A percentile compares a stretch with the other conserved stretches of the same genome.
phyloP scores from a whole-genome alignment of 2,113 vertebrate species.

The Thamnaconus septentrionalis region DNA sequence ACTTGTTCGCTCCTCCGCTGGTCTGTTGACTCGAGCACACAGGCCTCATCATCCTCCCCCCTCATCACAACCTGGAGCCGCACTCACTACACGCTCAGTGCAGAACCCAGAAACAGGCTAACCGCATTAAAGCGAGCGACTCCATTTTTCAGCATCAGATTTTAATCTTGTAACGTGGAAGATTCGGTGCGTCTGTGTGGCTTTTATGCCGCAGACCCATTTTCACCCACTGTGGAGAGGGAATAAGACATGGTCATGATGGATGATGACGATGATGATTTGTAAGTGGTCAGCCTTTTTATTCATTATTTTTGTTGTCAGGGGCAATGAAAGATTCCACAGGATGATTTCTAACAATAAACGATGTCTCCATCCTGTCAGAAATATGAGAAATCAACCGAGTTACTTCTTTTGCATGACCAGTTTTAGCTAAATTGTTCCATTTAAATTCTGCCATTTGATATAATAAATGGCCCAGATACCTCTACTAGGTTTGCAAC shows the following conservation, averaged over 20 bases:
- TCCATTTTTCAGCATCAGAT: conserved; percentile 41
- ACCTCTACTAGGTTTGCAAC: too few relatives aligned
- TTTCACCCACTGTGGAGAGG: background rate
- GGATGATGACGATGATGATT: too few relatives aligned
- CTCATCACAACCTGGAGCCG: conserved; percentile 8
- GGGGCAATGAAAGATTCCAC: too few relatives aligned
- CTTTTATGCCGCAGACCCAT: background rate
- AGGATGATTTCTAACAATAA: too few relatives aligned
- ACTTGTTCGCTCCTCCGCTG: conserved; percentile 1
- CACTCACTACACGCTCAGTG: conserved; percentile 30
- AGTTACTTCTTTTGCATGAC: too few relatives aligned
- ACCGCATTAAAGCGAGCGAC: conserved; percentile 37
- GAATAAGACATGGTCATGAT: background rate
- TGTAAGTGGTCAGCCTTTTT: too few relatives aligned
- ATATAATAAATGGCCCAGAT: too few relatives aligned
- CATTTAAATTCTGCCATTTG: too few relatives aligned
- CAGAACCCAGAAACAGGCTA: conserved; percentile 25
- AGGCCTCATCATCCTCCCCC: conserved; percentile 14
- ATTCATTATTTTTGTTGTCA: too few relatives aligned
- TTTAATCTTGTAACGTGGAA: conserved; percentile 18
- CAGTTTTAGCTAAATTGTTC: too few relatives aligned
- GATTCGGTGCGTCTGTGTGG: background rate
- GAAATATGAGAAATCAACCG: too few relatives aligned
- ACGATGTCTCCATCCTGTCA: too few relatives aligned
- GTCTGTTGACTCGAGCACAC: conserved; percentile 19